Evolutionary conservation across 2,797 vertebrate genomes (phyloP), one percentile per base, ranked within the genome.

Genomic region (Taenioides sp.): DNA sequence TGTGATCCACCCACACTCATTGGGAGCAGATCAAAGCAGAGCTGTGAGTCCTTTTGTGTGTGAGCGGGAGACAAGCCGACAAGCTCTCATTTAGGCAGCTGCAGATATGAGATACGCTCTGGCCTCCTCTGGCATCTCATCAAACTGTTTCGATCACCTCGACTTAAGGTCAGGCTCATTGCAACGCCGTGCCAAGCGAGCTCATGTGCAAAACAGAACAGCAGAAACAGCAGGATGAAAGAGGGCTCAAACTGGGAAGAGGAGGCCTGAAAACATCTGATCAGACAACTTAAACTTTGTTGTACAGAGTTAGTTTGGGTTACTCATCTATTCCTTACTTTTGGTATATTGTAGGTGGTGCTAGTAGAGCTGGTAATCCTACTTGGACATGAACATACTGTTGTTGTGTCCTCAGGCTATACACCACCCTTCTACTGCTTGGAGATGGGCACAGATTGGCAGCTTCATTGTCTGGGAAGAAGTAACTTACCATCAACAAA

Each of bases 11-110:
- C 77, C 80, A 86, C 80, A 72, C 71, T 76, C 69, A 69, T 47
- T 69, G 73, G 58, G 75, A 79, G 69, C 43, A 86, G 84, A 89
- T 89, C 80, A 90, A 86, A 89, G 84, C 74, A 69, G 72, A 70
- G 82, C 79, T 67, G 72, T 79, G 79, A 72, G 68, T 82, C 78
- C 65, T 70, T 86, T 75, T 79, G 74, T 82, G 79, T 65, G 73
- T 79, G 61, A 67, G 69, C 40, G 68, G 79, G 22, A 52, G 66
- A 67, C 69, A 67, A 68, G 61, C 47, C 72, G 66, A 77, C 28
- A 73, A 66, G 72, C 65, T 78, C 68, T 74, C 68, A 84, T 85
- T 84, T 72, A 83, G 73, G 80, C 82, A 69, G 81, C 78, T 79
- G 79, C 75, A 55, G 70, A 50, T 71, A 82, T 73, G 78, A 84